These are phyloP conservation scores for Beris morrisii DNA, from an alignment of 2,888 invertebrate genomes.

Conservation along the genomic window DNA sequence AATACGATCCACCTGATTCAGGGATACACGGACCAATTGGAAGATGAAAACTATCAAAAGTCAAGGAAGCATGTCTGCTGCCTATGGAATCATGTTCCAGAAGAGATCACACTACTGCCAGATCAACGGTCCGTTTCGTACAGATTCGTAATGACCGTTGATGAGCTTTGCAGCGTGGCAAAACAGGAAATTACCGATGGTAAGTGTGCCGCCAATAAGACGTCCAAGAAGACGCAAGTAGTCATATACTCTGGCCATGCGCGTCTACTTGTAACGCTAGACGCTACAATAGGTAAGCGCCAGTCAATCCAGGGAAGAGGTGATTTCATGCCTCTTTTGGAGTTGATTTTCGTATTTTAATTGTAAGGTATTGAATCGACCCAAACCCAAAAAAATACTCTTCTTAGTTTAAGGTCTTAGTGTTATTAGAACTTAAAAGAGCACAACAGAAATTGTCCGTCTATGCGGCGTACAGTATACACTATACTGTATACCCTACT, in stretches of 20 bases:
- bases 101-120: slow-evolving; percentile 43
- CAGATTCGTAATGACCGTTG: slow-evolving; percentile 61
- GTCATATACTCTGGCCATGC: too few species aligned
- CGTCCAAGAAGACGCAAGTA: too few species aligned
- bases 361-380: neutral
- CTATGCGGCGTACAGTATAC: too few species aligned
- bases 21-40: slow-evolving; percentile 47
- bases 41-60: slow-evolving; percentile 47
- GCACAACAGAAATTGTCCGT: neutral
- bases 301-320: too few species aligned
- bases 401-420: too few species aligned
- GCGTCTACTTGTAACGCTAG: too few species aligned
- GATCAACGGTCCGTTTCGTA: slow-evolving; percentile 48
- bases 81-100: slow-evolving; percentile 44
- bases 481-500: too few species aligned
- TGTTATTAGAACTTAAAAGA: too few species aligned
- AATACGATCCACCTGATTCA: slow-evolving; percentile 37
- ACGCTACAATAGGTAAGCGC: too few species aligned
- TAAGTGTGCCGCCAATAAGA: slow-evolving; percentile 38
- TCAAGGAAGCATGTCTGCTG: slow-evolving; percentile 45
- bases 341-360: too few species aligned
- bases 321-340: too few species aligned
- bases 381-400: too few species aligned
- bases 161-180: slow-evolving; percentile 59
- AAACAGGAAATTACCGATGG: slow-evolving; percentile 51